Percentiles rank a stretch among this genome's conserved stretches.
phyloP scores from a whole-genome alignment of 2,113 vertebrate species.

The Ptilonorhynchus violaceus region DNA sequence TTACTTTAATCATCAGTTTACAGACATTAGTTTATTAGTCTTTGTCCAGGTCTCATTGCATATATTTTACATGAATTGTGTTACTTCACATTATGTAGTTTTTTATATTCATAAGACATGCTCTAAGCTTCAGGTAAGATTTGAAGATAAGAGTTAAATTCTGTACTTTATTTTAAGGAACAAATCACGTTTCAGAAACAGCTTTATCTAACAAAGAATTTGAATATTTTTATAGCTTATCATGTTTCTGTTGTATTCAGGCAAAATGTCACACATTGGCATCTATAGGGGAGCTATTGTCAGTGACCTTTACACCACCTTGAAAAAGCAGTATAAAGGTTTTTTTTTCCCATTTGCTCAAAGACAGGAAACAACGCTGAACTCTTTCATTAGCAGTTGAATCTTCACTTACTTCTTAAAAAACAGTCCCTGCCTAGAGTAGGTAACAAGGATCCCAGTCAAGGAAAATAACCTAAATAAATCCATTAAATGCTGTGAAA shows the following conservation, averaged over 20 bases:
- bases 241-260: constrained; percentile 51
- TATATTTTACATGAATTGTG: background rate
- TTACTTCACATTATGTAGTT: background rate
- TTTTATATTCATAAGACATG: background rate
- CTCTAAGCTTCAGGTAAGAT: background rate
- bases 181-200: constrained; percentile 40
- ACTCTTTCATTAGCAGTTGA: constrained; percentile 31
- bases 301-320: constrained; percentile 68
- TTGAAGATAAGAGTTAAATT: constrained; percentile 15
- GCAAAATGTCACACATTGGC: constrained; percentile 68
- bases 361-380: background rate
- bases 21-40: background rate
- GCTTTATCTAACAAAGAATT: constrained; percentile 60
- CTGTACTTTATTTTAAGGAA: background rate
- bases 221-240: constrained; percentile 32
- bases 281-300: constrained; percentile 65
- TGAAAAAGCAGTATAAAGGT: constrained; percentile 31
- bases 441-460: background rate
- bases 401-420: background rate
- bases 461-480: background rate
- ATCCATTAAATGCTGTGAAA: background rate
- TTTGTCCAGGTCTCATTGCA: background rate
- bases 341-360: background rate
- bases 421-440: background rate
- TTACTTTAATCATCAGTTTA: background rate